Conservation (phyloP, 92 coral and sea anemone genomes). For the Metridium senile region DNA sequence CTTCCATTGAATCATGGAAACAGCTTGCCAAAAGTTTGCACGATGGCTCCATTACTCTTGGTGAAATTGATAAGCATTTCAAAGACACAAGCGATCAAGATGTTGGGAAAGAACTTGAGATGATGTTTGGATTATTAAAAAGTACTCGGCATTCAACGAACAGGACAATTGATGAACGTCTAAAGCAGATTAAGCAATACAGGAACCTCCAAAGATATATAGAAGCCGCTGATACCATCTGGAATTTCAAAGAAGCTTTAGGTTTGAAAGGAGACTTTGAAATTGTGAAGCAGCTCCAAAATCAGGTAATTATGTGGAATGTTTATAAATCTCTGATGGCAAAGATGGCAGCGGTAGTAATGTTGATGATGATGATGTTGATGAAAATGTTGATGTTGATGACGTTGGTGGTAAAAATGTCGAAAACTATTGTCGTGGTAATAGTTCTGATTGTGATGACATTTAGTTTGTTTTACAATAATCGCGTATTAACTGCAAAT, state of each 20-base stretch:
- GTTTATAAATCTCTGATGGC: not conserved
- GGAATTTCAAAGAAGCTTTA: slow-evolving; percentile 68
- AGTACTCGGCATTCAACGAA: not conserved
- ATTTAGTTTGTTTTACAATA: no score
- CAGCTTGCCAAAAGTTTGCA: not conserved
- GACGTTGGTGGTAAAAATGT: not conserved
- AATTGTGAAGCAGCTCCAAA: slow-evolving; percentile 48
- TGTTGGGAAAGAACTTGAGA: slow-evolving; percentile 42
- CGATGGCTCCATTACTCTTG: slow-evolving; percentile 39
- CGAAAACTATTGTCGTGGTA: not conserved
- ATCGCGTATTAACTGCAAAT: no score
- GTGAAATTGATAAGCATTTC: slow-evolving; percentile 54
- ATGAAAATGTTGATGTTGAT: not conserved
- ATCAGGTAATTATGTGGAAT: slow-evolving; percentile 38
- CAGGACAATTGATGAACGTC: slow-evolving; percentile 3
- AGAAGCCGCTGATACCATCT: slow-evolving; percentile 62
- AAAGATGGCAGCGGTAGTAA: not conserved
- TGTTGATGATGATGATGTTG: not conserved
- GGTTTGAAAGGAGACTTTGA: slow-evolving; percentile 72
- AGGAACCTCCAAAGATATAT: slow-evolving; percentile 47
- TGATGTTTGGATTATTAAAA: slow-evolving; percentile 21
- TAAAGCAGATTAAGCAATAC: slow-evolving; percentile 53
- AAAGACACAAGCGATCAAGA: slow-evolving; percentile 10
- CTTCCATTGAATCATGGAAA: slow-evolving; percentile 39
- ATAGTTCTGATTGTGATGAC: not conserved